phyloP scores from a whole-genome alignment of 2,797 vertebrate genomes.

The Hirundo rustica region DNA sequence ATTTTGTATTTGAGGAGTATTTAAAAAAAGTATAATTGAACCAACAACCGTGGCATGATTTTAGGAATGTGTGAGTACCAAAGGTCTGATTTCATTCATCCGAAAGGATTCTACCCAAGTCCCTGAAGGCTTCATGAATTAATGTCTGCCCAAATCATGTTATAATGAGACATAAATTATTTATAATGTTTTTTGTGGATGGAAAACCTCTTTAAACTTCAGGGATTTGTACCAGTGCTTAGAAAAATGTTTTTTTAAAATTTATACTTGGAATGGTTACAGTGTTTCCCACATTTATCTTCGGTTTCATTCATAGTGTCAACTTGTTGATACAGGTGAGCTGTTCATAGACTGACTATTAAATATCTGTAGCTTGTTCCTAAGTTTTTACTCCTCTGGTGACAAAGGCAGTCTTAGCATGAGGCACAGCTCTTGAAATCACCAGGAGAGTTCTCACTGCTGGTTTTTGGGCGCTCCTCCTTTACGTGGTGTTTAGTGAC shows the following conservation, averaged over 20 bases:
- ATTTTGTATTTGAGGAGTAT: constrained; percentile 3
- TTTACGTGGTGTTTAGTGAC: rapidly evolving
- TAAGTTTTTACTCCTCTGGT: not conserved
- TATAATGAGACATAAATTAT: constrained; percentile 20
- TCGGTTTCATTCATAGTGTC: not conserved
- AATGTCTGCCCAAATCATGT: constrained; percentile 22
- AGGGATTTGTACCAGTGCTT: not conserved
- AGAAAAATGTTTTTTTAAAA: not conserved
- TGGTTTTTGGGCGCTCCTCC: not conserved
- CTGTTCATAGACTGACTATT: not conserved
- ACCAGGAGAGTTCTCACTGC: not conserved
- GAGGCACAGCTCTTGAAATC: not conserved
- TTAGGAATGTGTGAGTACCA: not conserved
- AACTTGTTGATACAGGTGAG: not conserved
- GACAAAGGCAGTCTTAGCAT: not conserved
- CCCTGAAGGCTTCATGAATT: constrained; percentile 32
- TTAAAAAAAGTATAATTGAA: constrained; percentile 14
- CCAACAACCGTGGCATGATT: constrained; percentile 2
- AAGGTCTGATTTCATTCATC: constrained; percentile 24
- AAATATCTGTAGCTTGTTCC: not conserved
- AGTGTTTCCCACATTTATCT: not conserved
- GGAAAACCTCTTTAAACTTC: not conserved
- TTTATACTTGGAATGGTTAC: not conserved
- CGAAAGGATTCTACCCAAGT: not conserved
- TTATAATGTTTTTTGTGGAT: not conserved